phyloP scores from a whole-genome alignment of 2,888 invertebrate genomes.

The Pseudoips prasinana region DNA sequence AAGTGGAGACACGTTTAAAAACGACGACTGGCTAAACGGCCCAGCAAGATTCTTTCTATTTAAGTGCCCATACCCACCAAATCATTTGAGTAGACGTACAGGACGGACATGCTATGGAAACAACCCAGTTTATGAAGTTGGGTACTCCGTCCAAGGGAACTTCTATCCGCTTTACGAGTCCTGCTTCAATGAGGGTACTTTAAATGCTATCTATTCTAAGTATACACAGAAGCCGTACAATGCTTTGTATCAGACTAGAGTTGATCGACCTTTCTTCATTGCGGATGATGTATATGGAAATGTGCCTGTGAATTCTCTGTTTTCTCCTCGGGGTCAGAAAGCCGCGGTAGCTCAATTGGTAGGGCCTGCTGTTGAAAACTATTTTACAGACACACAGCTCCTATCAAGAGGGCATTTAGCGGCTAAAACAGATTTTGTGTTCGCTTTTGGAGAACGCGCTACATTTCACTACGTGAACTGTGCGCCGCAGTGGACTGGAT shows the following conservation, averaged over 20 bases:
- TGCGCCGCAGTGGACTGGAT: constrained; percentile 86
- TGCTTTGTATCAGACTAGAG: constrained; percentile 59
- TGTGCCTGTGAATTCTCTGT: constrained; percentile 53
- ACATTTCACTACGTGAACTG: constrained; percentile 86
- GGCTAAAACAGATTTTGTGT: constrained; percentile 85
- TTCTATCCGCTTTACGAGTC: constrained; percentile 66
- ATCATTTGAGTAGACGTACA: constrained; percentile 49
- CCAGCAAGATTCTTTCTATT: constrained; percentile 52
- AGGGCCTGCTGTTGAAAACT: constrained; percentile 50
- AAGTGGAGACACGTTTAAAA: constrained; percentile 54
- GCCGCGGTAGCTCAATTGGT: constrained; percentile 51
- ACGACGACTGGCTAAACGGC: constrained; percentile 53
- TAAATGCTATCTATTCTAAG: constrained; percentile 58
- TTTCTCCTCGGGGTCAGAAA: constrained; percentile 55
- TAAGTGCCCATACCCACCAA: constrained; percentile 47
- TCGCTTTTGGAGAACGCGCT: constrained; percentile 80
- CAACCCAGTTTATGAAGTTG: constrained; percentile 59
- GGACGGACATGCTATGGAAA: constrained; percentile 54
- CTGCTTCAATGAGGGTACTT: constrained; percentile 55
- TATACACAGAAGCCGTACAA: constrained; percentile 71
- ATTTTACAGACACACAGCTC: constrained; percentile 60
- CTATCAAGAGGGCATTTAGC: constrained; percentile 84
- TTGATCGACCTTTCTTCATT: constrained; percentile 60
- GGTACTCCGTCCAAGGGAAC: constrained; percentile 48
- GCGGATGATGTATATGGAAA: constrained; percentile 47